These are phyloP conservation scores for Amblyjoppa proteus DNA, from an alignment of 2,888 invertebrate species.

Conservation along the genomic window DNA sequence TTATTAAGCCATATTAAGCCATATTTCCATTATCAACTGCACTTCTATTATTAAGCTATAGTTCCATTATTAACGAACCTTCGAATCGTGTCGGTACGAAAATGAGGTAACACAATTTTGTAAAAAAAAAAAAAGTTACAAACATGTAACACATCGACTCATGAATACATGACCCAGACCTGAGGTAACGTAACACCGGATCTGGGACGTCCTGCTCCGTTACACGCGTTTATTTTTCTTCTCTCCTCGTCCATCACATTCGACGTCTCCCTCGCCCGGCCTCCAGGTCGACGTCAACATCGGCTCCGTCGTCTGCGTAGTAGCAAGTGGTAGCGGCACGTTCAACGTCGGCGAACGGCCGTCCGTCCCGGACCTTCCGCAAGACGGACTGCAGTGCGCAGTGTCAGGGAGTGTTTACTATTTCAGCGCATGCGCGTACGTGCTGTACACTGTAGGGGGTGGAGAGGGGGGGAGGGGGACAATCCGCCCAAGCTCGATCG, in stretches of 20 bases:
- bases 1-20: no score
- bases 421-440: slow-evolving; percentile 79
- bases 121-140: background rate
- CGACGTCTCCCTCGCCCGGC: slow-evolving; percentile 5
- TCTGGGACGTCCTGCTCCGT: background rate
- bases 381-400: slow-evolving; percentile 82
- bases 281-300: slow-evolving; percentile 53
- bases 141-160: background rate
- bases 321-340: slow-evolving; percentile 27
- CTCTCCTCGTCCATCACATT: slow-evolving; percentile 36
- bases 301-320: slow-evolving; percentile 31
- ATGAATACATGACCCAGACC: background rate
- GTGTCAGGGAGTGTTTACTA: slow-evolving; percentile 83
- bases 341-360: slow-evolving; percentile 59
- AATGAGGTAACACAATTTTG: background rate
- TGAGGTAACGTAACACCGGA: background rate
- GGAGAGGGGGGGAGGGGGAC: slow-evolving; percentile 59
- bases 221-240: background rate
- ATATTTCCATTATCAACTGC: background rate
- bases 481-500: slow-evolving; percentile 55
- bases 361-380: slow-evolving; percentile 82
- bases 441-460: slow-evolving; percentile 63
- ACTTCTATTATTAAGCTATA: background rate
- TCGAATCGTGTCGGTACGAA: background rate
- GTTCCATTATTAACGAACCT: background rate